Evolutionary conservation across 2,113 vertebrate species (phyloP).

Genomic region (Phalacrocorax carbo): DNA sequence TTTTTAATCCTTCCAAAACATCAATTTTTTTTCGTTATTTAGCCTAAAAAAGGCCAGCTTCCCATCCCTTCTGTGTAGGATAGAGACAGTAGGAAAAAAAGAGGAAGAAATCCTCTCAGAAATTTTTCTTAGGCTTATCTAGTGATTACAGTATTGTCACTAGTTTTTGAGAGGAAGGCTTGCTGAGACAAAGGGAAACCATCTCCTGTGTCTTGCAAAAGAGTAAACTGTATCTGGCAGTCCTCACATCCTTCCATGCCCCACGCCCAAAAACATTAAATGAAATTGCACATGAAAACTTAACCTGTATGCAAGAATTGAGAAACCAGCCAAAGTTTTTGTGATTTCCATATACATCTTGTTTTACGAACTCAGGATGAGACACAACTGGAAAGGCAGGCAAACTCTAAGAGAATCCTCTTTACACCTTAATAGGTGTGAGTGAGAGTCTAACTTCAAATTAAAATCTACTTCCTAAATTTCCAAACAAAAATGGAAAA

Average conservation of each 20-base stretch:
- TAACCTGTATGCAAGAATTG: not conserved
- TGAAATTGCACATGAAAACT: not conserved
- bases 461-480: not conserved
- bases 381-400: not conserved
- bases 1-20: not conserved
- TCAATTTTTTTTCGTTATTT: not conserved
- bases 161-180: not conserved
- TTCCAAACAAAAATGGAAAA: not conserved
- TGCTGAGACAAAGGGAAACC: not conserved
- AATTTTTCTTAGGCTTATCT: not conserved
- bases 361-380: not conserved
- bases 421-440: not conserved
- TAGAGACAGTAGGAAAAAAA: not conserved
- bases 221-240: not conserved
- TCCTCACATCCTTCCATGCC: not conserved
- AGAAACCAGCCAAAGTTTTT: not conserved
- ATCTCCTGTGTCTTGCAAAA: not conserved
- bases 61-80: not conserved
- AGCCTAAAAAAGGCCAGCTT: not conserved
- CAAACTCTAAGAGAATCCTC: not conserved
- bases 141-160: not conserved
- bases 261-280: not conserved
- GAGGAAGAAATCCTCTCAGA: not conserved
- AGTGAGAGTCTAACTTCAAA: not conserved
- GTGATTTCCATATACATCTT: not conserved